phyloP scores from a whole-genome alignment of 2,113 vertebrate genomes.

The Colossoma macropomum region DNA sequence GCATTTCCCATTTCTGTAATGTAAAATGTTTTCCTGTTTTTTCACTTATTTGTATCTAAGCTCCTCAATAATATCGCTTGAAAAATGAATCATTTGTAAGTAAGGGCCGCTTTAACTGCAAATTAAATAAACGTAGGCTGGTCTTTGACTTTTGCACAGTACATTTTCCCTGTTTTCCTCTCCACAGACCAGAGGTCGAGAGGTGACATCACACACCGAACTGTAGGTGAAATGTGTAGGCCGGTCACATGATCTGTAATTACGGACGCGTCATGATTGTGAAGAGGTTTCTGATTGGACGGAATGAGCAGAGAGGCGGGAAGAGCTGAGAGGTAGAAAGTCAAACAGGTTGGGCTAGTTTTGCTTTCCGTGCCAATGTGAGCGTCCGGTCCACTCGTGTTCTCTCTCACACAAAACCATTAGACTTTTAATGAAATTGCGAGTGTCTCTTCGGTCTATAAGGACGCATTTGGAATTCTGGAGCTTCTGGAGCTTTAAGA shows the following conservation, averaged over 20 bases:
- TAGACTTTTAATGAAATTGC: neutral
- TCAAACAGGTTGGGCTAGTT: conserved; percentile 71
- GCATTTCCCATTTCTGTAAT: too few relatives aligned
- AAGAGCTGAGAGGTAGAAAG: conserved; percentile 59
- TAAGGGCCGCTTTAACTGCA: too few relatives aligned
- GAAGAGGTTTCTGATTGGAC: conserved; percentile 43
- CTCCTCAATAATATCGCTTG: too few relatives aligned
- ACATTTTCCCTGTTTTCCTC: too few relatives aligned
- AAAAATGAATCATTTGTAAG: too few relatives aligned
- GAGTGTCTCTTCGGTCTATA: neutral
- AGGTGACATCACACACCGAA: neutral
- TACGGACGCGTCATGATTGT: conserved; percentile 48
- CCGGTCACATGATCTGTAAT: conserved; percentile 56
- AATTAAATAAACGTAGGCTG: too few relatives aligned
- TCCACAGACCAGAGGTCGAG: neutral
- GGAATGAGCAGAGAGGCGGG: conserved; percentile 57
- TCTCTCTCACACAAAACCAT: neutral
- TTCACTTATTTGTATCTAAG: too few relatives aligned
- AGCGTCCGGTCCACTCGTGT: neutral
- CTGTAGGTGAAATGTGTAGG: conserved; percentile 14
- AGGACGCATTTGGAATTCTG: neutral
- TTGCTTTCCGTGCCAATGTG: conserved; percentile 26
- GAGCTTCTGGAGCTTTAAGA: conserved; percentile 15
- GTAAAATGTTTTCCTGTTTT: too few relatives aligned
- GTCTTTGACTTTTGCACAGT: too few relatives aligned